Evolutionary conservation across 1,140 invertebrate species (phyloP).

Genomic region (Bilobella aurantiaca): DNA sequence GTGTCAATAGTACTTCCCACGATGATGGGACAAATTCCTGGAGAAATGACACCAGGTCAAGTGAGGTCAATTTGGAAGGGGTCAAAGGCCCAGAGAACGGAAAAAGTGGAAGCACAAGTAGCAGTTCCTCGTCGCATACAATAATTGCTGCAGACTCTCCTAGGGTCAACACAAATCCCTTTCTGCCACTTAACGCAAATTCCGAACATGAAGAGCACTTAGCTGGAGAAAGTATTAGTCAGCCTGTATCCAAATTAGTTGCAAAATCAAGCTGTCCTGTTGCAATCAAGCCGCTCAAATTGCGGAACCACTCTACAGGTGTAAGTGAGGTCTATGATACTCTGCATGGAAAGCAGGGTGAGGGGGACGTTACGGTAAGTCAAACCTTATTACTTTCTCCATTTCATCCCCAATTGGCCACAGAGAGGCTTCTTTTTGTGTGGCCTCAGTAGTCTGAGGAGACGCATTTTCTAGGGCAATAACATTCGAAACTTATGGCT

Average conservation of each 20-base stretch:
- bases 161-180: background rate
- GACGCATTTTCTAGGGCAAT: no score
- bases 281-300: slow-evolving; percentile 25
- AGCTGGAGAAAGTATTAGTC: background rate
- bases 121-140: background rate
- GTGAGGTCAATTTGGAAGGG: background rate
- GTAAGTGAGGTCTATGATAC: slow-evolving; percentile 27
- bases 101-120: background rate
- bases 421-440: background rate
- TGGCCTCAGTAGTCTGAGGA: background rate
- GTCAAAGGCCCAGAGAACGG: background rate
- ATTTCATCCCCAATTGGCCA: background rate
- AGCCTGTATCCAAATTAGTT: background rate
- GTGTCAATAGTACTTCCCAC: no score
- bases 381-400: background rate
- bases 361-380: background rate
- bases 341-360: slow-evolving; percentile 15
- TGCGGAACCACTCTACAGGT: slow-evolving; percentile 22
- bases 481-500: no score
- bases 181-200: background rate
- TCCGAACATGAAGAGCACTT: background rate
- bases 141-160: background rate
- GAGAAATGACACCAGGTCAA: no score
- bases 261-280: background rate
- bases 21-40: no score